Conservation (phyloP, 1,140 invertebrate genomes). For the Cydia strobilella region DNA sequence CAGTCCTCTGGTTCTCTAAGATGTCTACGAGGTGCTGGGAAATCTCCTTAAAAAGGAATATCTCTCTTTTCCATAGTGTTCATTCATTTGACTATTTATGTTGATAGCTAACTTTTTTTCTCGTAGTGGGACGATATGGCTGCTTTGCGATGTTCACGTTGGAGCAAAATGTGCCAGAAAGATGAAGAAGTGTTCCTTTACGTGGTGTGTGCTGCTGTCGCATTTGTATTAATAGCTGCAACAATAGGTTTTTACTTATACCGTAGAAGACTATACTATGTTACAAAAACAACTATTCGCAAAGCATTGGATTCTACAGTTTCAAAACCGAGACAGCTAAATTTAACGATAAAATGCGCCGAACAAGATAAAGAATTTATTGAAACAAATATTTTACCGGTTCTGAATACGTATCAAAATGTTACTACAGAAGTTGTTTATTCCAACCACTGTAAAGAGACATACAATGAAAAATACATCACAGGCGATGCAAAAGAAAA, state of each 20-base stretch:
- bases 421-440: conserved; percentile 51
- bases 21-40: no score
- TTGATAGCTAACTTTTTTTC: conserved; percentile 12
- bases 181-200: conserved; percentile 6
- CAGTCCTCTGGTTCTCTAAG: no score
- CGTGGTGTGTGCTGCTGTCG: not conserved
- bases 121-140: conserved; percentile 61
- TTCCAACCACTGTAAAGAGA: conserved; percentile 36
- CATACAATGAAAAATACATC: conserved; percentile 42
- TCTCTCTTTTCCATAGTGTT: no score
- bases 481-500: conserved; percentile 45
- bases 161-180: conserved; percentile 51
- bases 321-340: not conserved
- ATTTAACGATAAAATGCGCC: conserved; percentile 53
- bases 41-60: no score
- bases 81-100: not conserved
- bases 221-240: not conserved
- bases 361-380: conserved; percentile 68
- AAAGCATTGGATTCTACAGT: not conserved
- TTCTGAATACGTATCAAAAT: conserved; percentile 50
- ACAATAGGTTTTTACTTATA: not conserved
- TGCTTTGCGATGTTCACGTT: conserved; percentile 52
- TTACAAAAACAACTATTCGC: conserved; percentile 1
- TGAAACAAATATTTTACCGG: conserved; percentile 58
- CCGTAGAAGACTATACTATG: not conserved